Conservation (phyloP, 2,888 invertebrate genomes). For the Enchytraeus crypticus region DNA sequence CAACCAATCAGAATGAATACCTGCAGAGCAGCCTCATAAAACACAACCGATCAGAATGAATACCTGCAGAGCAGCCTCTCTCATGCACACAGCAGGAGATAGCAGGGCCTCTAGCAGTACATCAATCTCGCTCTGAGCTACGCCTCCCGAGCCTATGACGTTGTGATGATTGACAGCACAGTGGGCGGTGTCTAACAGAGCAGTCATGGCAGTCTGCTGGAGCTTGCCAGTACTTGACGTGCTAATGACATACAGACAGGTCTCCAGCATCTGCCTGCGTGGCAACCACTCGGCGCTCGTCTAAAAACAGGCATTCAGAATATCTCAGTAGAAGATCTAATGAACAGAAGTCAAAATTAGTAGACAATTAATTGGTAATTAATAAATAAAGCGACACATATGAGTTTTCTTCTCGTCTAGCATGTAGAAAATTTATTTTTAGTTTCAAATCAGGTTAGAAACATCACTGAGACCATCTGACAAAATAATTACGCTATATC, state of each 20-base stretch:
- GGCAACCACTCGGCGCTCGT: constrained; percentile 72
- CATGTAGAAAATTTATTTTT: no score
- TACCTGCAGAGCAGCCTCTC: constrained; percentile 66
- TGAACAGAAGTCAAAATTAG: no score
- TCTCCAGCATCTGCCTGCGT: constrained; percentile 67
- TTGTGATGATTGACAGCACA: constrained; percentile 52
- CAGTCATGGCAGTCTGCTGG: constrained; percentile 68
- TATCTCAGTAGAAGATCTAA: no score
- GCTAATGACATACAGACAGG: constrained; percentile 56
- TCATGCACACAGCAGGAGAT: constrained; percentile 61
- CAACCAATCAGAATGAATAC: not conserved
- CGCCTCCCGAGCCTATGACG: constrained; percentile 57
- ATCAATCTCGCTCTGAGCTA: constrained; percentile 62
- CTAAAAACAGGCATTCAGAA: no score
- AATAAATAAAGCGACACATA: no score
- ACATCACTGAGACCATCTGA: no score
- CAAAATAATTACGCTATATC: no score
- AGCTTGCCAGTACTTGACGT: constrained; percentile 30
- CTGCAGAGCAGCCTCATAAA: not conserved
- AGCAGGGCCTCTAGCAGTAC: constrained; percentile 70
- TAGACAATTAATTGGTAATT: no score
- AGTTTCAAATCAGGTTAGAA: no score
- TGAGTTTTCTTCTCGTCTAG: no score
- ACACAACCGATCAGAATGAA: not conserved
- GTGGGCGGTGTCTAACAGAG: constrained; percentile 51